These are phyloP conservation scores for Coranthus polyacanthus DNA, from an alignment of 2,797 vertebrate species.

Conservation along the genomic window DNA sequence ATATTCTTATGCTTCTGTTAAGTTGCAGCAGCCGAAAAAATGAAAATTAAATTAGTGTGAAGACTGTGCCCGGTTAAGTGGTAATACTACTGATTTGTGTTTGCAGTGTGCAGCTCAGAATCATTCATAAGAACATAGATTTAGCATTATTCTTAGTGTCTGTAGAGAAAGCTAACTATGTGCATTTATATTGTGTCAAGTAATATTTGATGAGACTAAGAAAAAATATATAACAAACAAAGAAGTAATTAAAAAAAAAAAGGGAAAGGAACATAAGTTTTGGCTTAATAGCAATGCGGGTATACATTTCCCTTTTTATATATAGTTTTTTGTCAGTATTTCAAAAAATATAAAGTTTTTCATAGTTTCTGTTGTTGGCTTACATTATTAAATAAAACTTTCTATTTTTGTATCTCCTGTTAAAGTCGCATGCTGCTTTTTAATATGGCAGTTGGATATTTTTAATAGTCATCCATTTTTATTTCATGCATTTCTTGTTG, in stretches of 20 bases:
- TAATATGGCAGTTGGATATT: slow-evolving; percentile 91
- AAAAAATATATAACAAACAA: slow-evolving; percentile 36
- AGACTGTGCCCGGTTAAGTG: slow-evolving; percentile 59
- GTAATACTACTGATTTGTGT: slow-evolving; percentile 58
- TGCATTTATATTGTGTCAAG: slow-evolving; percentile 68
- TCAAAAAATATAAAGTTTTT: slow-evolving; percentile 91
- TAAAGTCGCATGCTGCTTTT: slow-evolving; percentile 89
- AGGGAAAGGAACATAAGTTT: slow-evolving; percentile 80
- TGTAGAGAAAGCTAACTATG: slow-evolving; percentile 68
- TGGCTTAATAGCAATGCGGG: slow-evolving; percentile 88
- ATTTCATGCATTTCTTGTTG: slow-evolving; percentile 87
- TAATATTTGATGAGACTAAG: slow-evolving; percentile 65
- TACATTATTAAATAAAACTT: slow-evolving; percentile 88
- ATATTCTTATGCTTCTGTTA: slow-evolving; percentile 61
- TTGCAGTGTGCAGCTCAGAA: slow-evolving; percentile 71
- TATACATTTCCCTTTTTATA: slow-evolving; percentile 86
- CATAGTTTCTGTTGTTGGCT: slow-evolving; percentile 85
- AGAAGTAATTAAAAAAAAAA: slow-evolving; percentile 34
- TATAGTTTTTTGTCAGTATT: slow-evolving; percentile 84
- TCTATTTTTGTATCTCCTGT: slow-evolving; percentile 87
- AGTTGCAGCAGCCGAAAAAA: slow-evolving; percentile 74
- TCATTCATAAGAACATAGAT: slow-evolving; percentile 53
- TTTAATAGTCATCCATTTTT: slow-evolving; percentile 85
- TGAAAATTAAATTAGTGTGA: slow-evolving; percentile 47
- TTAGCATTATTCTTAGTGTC: slow-evolving; percentile 56